phyloP scores from a whole-genome alignment of 2,113 vertebrate species.

The Laticauda laticaudata region DNA sequence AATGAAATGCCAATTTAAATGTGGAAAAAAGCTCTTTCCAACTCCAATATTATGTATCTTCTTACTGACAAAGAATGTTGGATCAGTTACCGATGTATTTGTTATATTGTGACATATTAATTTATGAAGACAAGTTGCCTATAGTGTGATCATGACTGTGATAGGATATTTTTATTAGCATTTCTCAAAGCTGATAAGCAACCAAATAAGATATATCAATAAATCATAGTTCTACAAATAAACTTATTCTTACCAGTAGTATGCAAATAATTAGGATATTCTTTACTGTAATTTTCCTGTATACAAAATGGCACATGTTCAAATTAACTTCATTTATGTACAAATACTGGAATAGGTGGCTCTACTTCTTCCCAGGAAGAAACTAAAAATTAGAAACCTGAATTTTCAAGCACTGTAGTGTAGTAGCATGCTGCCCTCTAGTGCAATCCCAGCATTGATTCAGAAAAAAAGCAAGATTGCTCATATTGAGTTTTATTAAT shows the following conservation, averaged over 20 bases:
- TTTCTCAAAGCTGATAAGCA: background rate
- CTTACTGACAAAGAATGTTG: background rate
- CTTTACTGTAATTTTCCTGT: background rate
- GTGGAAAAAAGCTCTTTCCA: background rate
- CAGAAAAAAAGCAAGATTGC: background rate
- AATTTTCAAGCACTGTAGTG: accelerated
- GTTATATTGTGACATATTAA: background rate
- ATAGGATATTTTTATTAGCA: background rate
- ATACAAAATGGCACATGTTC: background rate
- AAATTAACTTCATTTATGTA: background rate
- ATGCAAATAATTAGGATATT: background rate
- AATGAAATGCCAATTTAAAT: background rate
- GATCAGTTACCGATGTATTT: background rate
- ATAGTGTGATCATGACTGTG: background rate
- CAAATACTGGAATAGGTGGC: background rate
- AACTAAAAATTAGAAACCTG: background rate
- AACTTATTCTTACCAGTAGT: background rate
- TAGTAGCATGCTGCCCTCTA: slow-evolving; percentile 57
- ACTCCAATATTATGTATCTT: background rate
- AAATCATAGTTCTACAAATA: too few relatives aligned
- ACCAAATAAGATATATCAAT: background rate
- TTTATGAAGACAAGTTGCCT: background rate
- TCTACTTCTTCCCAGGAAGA: background rate
- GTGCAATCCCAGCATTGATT: background rate
- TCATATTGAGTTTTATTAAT: background rate